Base-by-base conservation (phyloP, 2,888 invertebrate genomes). In the Synanthedon tipuliformis region DNA sequence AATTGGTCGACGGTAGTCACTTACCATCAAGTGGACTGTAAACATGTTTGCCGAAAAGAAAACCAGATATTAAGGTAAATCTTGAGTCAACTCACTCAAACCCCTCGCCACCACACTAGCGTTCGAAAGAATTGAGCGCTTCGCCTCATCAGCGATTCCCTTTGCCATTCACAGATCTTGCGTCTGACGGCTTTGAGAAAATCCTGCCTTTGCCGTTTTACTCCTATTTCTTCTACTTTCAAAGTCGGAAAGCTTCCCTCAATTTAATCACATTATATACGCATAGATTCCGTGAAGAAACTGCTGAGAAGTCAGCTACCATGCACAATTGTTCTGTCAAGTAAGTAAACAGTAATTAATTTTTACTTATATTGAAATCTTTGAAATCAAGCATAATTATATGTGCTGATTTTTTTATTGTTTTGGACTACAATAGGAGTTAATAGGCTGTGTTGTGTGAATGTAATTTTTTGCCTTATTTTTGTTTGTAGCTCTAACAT, bases 61-160 rank as follows among this genome's bases (percentile, higher is more conserved):
- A 34, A 34, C 4, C 0, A 27, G 8, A 27, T 27, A 27, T 34
- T 34, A 34, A 34, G 10, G 10, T 3, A 10, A 34, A 34, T 34
- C 10, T 34, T 15, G 45, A 45, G 45, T 13, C 45, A 15, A n/a
- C 45, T 45, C 45, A n/a, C 3, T 45, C 45, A 45, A 13, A 3
- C 3, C 7, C 45, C 45, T 45, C 45, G 4, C 45, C 45, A 12
- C 45, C 45, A 12, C 45, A n/a, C 12, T 10, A 45, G 13, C 45
- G 45, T 13, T 45, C 45, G 13, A 45, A 45, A 7, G 45, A 34
- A 34, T 34, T 34, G 34, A 34, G 34, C 10, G 34, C 34, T 34
- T 45, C 12, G 45, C 13, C 68, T 78, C 75, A 78, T 80, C 71
- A 68, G 58, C 63, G 67, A 81, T 81, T 79, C 80, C 67, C 72